Base-by-base conservation (phyloP, 1,140 invertebrate genomes). In the Nixonia krombeini region DNA sequence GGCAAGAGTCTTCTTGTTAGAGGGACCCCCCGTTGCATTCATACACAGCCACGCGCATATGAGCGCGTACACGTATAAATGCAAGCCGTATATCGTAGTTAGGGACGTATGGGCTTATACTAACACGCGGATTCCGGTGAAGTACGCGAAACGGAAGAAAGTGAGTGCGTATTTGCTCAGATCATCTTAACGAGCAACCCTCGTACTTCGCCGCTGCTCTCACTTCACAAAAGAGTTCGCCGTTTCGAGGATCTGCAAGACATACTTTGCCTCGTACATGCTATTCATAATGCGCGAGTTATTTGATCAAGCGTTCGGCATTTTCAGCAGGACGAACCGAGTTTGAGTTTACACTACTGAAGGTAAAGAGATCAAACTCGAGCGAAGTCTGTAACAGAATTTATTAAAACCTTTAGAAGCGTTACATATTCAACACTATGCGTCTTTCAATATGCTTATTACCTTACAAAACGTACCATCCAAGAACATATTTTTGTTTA, bases 161-260 rank as follows among this genome's bases (percentile, higher is more conserved):
- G 58, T 33, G 51, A 46, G 46, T 45, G 42, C 33, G 45, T 53
- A 57, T 64, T 70, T 35, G 46, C 52, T 70, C 46, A 66, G 52
- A 74, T 73, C 69, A 63, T 72, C 67, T 73, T 73, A 75, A 73
- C 73, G 69, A 77, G 73, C 64, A 46, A 49, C 57, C 61, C 70
- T 61, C 61, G 53, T 55, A 49, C 45, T 52, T 53, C 46, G 63
- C 59, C 63, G 25, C 21, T 21, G 26, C 40, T 9, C 38, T 62
- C 63, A 63, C 56, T 63, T 70, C 63, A 72, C 67, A 61, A 50
- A 59, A 40, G 40, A 35, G 28, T 49, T 53, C 37, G 12, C 13
- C 3, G 12, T 31, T 23, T 45, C 41, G 23, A 44, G 23, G 1
- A 46, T 31, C 25, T 16, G 16, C 42, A 29, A 46, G 25, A 46